These are phyloP conservation scores for Uria aalge DNA, from an alignment of 2,113 vertebrate species.

Conservation along the genomic window DNA sequence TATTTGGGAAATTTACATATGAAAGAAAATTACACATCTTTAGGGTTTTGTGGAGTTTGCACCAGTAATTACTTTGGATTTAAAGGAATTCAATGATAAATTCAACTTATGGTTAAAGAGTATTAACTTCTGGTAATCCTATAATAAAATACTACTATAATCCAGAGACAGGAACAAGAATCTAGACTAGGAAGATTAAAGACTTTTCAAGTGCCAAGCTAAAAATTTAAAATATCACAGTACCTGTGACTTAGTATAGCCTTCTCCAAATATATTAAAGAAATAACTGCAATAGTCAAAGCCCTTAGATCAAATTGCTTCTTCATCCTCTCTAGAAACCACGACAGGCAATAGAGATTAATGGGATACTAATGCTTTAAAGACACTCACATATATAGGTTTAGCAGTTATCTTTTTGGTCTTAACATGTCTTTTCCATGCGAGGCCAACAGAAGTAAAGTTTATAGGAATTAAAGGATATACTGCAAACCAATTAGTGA, in stretches of 20 bases:
- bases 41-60: not conserved
- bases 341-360: not conserved
- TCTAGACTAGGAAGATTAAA: not conserved
- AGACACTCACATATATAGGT: not conserved
- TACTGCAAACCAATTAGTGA: not conserved
- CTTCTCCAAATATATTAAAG: not conserved
- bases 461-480: not conserved
- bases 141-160: not conserved
- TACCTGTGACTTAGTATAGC: not conserved
- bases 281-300: not conserved
- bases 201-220: not conserved
- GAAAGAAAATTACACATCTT: not conserved
- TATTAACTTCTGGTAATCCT: not conserved
- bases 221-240: not conserved
- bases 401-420: not conserved
- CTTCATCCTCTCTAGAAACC: not conserved
- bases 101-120: not conserved
- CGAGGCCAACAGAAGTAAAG: not conserved
- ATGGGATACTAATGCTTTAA: not conserved
- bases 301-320: not conserved
- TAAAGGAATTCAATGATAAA: not conserved
- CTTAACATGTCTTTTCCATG: not conserved
- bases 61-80: not conserved
- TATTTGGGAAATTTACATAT: not conserved
- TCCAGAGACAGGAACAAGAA: not conserved